Percentiles rank a stretch among this genome's conserved stretches.
Evolutionary conservation across 2,888 invertebrate genomes (phyloP).

Genomic region (Agrenia bidenticulata): DNA sequence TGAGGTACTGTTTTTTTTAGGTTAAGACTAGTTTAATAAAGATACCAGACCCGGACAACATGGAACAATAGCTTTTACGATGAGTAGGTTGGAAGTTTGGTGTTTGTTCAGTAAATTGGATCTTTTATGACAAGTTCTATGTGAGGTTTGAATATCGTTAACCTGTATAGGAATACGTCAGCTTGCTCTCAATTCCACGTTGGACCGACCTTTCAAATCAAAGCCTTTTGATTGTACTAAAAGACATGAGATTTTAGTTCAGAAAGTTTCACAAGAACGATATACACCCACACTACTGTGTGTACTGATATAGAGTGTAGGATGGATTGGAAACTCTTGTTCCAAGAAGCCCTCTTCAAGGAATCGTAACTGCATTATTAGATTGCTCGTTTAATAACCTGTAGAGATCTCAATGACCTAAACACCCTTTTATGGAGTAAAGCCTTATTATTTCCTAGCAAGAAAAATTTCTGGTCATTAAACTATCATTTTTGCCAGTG

Average conservation of each 20-base stretch:
- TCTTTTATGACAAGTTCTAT: not conserved
- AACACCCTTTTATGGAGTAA: conserved; percentile 40
- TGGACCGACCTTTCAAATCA: too few relatives aligned
- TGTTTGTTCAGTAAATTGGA: conserved; percentile 1
- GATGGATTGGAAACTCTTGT: conserved; percentile 23
- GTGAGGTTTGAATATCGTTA: not conserved
- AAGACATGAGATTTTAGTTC: too few relatives aligned
- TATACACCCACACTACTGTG: conserved; percentile 8
- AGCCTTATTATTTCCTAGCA: conserved; percentile 30
- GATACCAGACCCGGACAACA: not conserved
- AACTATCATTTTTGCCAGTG: conserved; percentile 18
- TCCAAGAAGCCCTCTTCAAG: conserved; percentile 14
- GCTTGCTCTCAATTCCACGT: conserved; percentile 12
- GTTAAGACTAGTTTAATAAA: not conserved
- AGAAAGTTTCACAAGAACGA: not conserved
- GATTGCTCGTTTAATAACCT: conserved; percentile 16
- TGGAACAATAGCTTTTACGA: conserved; percentile 7
- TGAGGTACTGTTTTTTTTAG: not conserved
- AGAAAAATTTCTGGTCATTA: conserved; percentile 18
- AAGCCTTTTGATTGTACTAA: too few relatives aligned
- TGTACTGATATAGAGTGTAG: conserved; percentile 25
- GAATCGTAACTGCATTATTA: not conserved
- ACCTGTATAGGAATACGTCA: not conserved
- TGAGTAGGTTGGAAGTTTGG: conserved; percentile 19
- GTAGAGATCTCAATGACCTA: conserved; percentile 44